phyloP scores from a whole-genome alignment of 2,113 vertebrate genomes.

The Nibea albiflora region DNA sequence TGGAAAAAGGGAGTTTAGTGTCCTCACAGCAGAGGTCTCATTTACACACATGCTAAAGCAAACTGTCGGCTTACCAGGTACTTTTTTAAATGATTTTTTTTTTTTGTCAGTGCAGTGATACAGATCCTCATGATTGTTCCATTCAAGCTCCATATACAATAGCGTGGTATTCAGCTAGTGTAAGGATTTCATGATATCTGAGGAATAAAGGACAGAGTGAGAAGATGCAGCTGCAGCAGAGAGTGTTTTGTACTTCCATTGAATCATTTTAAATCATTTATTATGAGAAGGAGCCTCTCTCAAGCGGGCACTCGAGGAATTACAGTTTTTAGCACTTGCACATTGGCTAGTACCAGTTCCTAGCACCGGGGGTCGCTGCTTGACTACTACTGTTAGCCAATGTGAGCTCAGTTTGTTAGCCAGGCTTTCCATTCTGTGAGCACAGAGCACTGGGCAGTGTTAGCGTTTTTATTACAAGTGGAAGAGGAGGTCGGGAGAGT shows the following conservation, averaged over 20 bases:
- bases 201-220: neutral
- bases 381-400: too few species aligned
- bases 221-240: constrained; percentile 11
- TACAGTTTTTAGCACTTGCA: too few species aligned
- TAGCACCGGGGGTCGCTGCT: too few species aligned
- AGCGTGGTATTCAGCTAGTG: neutral
- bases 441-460: too few species aligned
- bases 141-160: neutral
- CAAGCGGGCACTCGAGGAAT: too few species aligned
- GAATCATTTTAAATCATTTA: neutral
- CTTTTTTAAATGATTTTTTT: neutral
- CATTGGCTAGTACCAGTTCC: too few species aligned
- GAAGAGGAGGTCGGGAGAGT: too few species aligned
- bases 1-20: neutral
- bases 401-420: too few species aligned
- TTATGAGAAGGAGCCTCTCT: neutral
- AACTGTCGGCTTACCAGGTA: neutral
- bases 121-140: too few species aligned
- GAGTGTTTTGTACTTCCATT: neutral
- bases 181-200: constrained; percentile 14
- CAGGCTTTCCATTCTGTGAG: too few species aligned
- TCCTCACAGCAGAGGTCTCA: too few species aligned
- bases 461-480: too few species aligned
- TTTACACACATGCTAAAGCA: neutral
- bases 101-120: neutral